Conservation (phyloP, 2,113 vertebrate species). For the Helogale parvula region DNA sequence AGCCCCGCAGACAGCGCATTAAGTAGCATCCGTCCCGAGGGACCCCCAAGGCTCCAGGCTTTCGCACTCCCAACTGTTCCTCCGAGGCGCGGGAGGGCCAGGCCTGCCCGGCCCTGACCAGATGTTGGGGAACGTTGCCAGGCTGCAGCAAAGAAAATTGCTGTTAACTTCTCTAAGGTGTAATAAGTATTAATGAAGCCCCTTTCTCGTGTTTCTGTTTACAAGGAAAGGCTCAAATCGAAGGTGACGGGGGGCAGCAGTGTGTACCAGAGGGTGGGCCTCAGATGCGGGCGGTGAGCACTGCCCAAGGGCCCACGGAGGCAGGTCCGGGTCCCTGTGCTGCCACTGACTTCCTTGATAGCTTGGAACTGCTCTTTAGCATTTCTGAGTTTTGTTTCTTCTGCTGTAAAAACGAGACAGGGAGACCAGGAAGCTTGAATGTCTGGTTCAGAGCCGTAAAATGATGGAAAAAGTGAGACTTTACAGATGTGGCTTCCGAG, state of each 20-base stretch:
- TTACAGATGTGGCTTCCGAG: background rate
- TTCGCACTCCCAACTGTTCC: constrained; percentile 80
- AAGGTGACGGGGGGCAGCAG: background rate
- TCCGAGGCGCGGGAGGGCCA: constrained; percentile 66
- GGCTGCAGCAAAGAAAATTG: constrained; percentile 68
- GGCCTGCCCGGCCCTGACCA: constrained; percentile 83
- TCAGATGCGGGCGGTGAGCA: fast-evolving
- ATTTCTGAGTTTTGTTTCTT: no score
- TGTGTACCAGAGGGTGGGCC: fast-evolving
- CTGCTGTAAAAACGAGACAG: background rate
- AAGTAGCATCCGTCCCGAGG: constrained; percentile 78
- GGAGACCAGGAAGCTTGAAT: background rate
- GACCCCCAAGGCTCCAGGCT: constrained; percentile 74
- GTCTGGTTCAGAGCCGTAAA: background rate
- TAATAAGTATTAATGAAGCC: constrained; percentile 64
- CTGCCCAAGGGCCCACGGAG: fast-evolving
- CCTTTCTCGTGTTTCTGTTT: constrained; percentile 26
- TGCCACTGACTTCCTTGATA: no score
- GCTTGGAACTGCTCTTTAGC: background rate
- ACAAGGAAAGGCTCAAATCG: background rate
- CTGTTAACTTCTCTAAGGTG: constrained; percentile 78
- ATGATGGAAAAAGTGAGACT: background rate
- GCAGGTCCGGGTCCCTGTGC: fast-evolving
- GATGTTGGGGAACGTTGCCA: constrained; percentile 81
- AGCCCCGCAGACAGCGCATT: constrained; percentile 78